Percentiles rank a stretch among this genome's conserved stretches.
Conservation (phyloP, 2,888 invertebrate species). For the Achlya flavicornis region DNA sequence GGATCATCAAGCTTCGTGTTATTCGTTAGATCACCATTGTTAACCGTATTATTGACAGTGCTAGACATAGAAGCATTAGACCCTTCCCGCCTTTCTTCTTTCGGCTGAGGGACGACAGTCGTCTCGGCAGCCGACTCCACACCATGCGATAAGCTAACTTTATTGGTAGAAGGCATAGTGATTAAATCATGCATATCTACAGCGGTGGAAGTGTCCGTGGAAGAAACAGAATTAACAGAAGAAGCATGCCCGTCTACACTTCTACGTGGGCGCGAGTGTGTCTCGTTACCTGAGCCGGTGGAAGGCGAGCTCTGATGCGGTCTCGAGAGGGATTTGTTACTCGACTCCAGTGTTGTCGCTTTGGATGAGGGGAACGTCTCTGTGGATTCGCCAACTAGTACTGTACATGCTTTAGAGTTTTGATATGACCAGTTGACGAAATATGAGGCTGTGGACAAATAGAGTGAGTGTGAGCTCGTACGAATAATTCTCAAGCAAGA, state of each 20-base stretch:
- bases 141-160: slow-evolving; percentile 80
- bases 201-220: slow-evolving; percentile 66
- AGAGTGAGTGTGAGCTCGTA: slow-evolving; percentile 14
- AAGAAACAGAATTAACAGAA: slow-evolving; percentile 69
- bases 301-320: slow-evolving; percentile 85
- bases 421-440: slow-evolving; percentile 93
- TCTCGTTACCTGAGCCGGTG: slow-evolving; percentile 80
- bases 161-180: slow-evolving; percentile 70
- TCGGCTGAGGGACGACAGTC: slow-evolving; percentile 31
- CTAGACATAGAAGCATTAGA: slow-evolving; percentile 65
- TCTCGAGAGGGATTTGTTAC: slow-evolving; percentile 87
- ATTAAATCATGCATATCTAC: slow-evolving; percentile 81
- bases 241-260: slow-evolving; percentile 86
- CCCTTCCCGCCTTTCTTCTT: slow-evolving; percentile 46
- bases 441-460: slow-evolving; percentile 87
- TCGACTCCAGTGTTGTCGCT: slow-evolving; percentile 87
- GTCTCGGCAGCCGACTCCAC: slow-evolving; percentile 52
- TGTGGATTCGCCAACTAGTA: slow-evolving; percentile 91
- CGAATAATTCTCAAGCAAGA: background rate
- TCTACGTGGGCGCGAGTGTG: slow-evolving; percentile 88
- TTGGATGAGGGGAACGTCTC: slow-evolving; percentile 88
- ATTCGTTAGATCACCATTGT: slow-evolving; percentile 65
- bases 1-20: slow-evolving; percentile 37
- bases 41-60: slow-evolving; percentile 52
- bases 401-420: slow-evolving; percentile 92